phyloP scores from a whole-genome alignment of 2,888 invertebrate genomes.

The Drosophila nigricruria region DNA sequence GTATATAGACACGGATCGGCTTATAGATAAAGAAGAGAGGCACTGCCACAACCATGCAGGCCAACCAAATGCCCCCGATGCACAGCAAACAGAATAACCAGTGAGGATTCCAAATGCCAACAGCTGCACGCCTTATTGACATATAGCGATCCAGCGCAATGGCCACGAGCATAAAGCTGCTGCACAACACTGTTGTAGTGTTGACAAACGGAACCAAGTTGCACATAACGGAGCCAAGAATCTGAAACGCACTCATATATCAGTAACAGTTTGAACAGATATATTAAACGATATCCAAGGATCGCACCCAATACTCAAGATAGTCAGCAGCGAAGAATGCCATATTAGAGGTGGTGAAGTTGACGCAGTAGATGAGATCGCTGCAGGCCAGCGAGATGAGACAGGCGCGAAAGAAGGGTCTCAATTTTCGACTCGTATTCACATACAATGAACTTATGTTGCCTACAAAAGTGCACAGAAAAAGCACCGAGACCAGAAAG shows the following conservation, averaged over 20 bases:
- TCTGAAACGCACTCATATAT: constrained; percentile 72
- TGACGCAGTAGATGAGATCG: constrained; percentile 84
- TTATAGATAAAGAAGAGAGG: constrained; percentile 85
- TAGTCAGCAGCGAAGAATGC: constrained; percentile 75
- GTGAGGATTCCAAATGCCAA: constrained; percentile 86
- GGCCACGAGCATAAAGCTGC: constrained; percentile 86
- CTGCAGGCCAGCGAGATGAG: constrained; percentile 86
- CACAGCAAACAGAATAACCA: constrained; percentile 80
- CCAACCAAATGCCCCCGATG: constrained; percentile 84
- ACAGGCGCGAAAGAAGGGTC: constrained; percentile 86
- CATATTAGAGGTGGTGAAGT: constrained; percentile 72
- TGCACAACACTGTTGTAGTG: constrained; percentile 86
- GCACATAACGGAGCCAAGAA: constrained; percentile 86
- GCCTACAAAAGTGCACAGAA: constrained; percentile 64
- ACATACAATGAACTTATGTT: constrained; percentile 77
- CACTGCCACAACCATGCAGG: constrained; percentile 84
- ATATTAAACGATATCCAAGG: too few relatives aligned
- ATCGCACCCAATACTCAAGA: constrained; percentile 81
- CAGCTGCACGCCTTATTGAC: constrained; percentile 85
- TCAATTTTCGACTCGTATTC: constrained; percentile 84
- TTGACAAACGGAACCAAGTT: constrained; percentile 86
- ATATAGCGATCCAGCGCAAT: constrained; percentile 87
- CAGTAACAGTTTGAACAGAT: too few relatives aligned
- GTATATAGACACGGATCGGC: constrained; percentile 67
- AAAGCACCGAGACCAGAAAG: constrained; percentile 53